phyloP scores from a whole-genome alignment of 2,888 invertebrate genomes.

The Spicauda simplicius region DNA sequence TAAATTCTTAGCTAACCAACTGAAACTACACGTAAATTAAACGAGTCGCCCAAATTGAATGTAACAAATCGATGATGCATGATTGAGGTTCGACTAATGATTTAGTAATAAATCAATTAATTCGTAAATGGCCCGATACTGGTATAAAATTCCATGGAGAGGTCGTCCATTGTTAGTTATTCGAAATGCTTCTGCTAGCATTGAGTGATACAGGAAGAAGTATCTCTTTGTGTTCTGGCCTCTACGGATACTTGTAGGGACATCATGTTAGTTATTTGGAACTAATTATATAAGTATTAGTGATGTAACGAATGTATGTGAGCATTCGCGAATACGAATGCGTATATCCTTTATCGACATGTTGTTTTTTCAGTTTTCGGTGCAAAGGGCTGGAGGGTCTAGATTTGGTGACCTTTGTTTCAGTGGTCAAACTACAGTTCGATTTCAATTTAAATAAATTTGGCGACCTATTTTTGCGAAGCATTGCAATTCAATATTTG shows the following conservation, averaged over 20 bases:
- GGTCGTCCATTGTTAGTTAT: conserved; percentile 63
- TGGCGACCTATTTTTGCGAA: no score
- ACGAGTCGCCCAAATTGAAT: background rate
- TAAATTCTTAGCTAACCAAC: background rate
- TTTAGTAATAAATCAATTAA: conserved; percentile 58
- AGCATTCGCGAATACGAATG: no score
- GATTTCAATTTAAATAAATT: no score
- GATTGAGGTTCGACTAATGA: conserved; percentile 42
- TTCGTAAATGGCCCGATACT: conserved; percentile 54
- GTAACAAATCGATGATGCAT: conserved; percentile 12
- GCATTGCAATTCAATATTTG: no score
- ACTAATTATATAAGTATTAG: conserved; percentile 46
- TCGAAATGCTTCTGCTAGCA: conserved; percentile 52
- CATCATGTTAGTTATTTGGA: conserved; percentile 39
- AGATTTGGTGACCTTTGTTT: no score
- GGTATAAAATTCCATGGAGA: conserved; percentile 54
- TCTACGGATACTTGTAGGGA: conserved; percentile 49
- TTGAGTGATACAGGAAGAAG: conserved; percentile 56
- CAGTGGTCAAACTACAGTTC: no score
- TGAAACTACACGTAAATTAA: background rate
- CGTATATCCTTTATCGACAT: no score
- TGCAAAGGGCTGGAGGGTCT: no score
- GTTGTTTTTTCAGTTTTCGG: no score
- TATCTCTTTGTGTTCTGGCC: conserved; percentile 53
- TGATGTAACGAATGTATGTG: no score